These are phyloP conservation scores for Embiotoca jacksoni DNA, from an alignment of 2,113 vertebrate species.

Conservation along the genomic window DNA sequence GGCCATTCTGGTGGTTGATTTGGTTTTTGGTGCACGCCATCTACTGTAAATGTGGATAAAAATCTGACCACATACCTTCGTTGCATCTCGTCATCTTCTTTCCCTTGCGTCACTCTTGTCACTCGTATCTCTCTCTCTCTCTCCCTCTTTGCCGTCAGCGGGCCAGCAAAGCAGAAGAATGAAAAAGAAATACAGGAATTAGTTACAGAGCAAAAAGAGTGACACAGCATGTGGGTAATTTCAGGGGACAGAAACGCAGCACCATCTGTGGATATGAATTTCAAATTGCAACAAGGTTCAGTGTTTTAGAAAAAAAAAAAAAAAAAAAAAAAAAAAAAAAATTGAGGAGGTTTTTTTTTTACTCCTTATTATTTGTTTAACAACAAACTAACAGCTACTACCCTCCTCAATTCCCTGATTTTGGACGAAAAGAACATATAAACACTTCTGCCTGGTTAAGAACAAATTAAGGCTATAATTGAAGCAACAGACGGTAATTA, in stretches of 20 bases:
- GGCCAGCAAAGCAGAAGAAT: neutral
- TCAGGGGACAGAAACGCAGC: slow-evolving; percentile 40
- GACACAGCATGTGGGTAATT: no score
- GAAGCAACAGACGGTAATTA: no score
- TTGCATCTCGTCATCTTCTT: neutral
- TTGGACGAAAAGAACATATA: neutral
- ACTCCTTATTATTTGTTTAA: neutral
- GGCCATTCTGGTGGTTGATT: slow-evolving; percentile 16
- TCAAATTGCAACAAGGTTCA: no score
- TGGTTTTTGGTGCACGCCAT: slow-evolving; percentile 7
- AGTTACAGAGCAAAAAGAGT: neutral
- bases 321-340: no score
- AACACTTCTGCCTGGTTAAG: no score
- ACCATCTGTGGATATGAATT: slow-evolving; percentile 50
- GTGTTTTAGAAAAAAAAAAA: no score
- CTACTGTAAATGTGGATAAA: neutral
- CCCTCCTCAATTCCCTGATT: neutral
- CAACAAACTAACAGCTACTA: neutral
- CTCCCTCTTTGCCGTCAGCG: slow-evolving; percentile 37
- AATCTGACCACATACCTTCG: slow-evolving; percentile 27
- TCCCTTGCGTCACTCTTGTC: neutral
- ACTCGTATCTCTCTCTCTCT: slow-evolving; percentile 18
- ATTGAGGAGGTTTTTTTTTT: neutral
- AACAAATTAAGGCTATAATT: no score
- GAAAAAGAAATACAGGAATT: neutral